Evolutionary conservation across 2,113 vertebrate species (phyloP).

Genomic region (Vidua macroura): DNA sequence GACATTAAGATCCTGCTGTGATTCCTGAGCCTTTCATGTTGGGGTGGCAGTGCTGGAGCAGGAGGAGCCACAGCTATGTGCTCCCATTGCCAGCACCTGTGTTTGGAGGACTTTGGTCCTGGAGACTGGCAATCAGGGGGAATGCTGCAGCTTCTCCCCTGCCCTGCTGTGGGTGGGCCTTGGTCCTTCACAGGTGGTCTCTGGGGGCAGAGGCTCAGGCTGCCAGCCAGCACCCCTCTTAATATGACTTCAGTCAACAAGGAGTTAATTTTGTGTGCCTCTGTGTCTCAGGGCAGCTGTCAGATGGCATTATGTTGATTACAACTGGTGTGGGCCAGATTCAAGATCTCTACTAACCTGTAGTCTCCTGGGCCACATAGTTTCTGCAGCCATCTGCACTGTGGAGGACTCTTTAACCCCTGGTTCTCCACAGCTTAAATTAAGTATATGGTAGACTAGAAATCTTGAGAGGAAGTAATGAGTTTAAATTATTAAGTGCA

Average conservation of each 20-base stretch:
- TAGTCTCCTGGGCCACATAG: background rate
- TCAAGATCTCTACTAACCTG: background rate
- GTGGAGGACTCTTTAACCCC: constrained; percentile 27
- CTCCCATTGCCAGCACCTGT: background rate
- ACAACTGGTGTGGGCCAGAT: constrained; percentile 4
- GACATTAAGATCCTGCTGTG: constrained; percentile 7
- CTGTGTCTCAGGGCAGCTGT: constrained; percentile 20
- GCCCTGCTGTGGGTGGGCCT: background rate
- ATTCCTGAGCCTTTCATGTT: background rate
- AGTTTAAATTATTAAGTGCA: constrained; percentile 41
- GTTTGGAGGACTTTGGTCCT: background rate
- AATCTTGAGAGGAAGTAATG: constrained; percentile 11
- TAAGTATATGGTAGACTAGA: background rate
- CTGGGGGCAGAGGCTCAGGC: background rate
- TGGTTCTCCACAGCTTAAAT: constrained; percentile 1
- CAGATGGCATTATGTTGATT: constrained; percentile 54
- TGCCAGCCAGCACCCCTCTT: background rate
- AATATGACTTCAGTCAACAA: constrained; percentile 15
- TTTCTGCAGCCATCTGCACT: background rate
- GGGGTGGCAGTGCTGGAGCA: background rate
- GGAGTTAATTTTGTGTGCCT: constrained; percentile 19
- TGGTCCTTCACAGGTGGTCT: background rate
- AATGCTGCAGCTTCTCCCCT: background rate
- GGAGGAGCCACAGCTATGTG: background rate
- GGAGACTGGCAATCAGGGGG: background rate